Conservation (phyloP, 2,888 invertebrate species). For the Clepsis dumicolana region DNA sequence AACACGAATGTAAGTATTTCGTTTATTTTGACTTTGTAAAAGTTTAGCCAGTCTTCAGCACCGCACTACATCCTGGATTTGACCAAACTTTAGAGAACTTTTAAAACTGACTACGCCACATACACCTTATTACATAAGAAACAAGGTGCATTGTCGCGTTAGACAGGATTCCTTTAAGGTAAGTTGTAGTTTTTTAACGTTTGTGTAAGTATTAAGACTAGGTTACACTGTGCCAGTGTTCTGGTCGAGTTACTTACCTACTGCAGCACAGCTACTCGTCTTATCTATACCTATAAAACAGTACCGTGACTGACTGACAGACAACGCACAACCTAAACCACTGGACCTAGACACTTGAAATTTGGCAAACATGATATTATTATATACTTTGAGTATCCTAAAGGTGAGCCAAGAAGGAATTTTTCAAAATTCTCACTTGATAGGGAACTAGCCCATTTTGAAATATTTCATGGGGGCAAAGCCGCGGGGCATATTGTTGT, state of each 20-base stretch:
- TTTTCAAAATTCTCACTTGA: no score
- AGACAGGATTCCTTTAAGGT: not conserved
- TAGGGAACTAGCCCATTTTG: no score
- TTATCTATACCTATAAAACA: no score
- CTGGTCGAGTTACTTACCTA: not conserved
- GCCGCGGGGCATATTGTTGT: no score
- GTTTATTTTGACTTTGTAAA: not conserved
- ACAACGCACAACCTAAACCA: no score
- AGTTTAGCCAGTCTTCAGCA: not conserved
- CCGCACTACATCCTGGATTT: conserved; percentile 1
- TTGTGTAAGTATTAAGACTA: not conserved
- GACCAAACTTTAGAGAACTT: not conserved
- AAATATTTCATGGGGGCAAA: no score
- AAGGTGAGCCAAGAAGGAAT: no score
- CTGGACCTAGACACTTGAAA: no score
- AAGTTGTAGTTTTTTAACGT: not conserved
- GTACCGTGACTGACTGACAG: no score
- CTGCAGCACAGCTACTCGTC: not conserved
- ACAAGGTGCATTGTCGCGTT: not conserved
- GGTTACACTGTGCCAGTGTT: not conserved
- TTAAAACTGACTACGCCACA: not conserved
- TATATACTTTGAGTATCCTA: no score
- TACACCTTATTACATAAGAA: not conserved
- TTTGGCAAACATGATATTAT: no score
- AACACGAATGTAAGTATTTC: not conserved